Evolutionary conservation across 2,888 invertebrate species (phyloP).

Genomic region (Criorhina ranunculi): DNA sequence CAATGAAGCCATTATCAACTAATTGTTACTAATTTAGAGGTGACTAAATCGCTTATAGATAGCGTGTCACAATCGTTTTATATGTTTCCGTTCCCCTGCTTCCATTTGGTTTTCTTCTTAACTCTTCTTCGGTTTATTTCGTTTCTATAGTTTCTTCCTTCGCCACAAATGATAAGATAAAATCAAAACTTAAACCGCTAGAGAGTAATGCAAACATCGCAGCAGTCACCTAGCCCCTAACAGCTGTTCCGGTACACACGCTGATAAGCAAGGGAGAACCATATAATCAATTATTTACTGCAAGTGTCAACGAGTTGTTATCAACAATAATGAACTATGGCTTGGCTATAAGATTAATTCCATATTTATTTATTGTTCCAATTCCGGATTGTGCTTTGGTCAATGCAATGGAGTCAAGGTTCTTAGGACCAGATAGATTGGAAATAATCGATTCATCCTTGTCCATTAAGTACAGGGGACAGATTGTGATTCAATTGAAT

Average conservation of each 20-base stretch:
- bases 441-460: not conserved
- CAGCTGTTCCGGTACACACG: constrained; percentile 10
- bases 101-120: not conserved
- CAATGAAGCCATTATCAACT: constrained; percentile 46
- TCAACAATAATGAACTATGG: not conserved
- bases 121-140: not conserved
- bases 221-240: not conserved
- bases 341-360: not conserved
- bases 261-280: constrained; percentile 15
- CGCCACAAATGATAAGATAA: constrained; percentile 33
- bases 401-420: not conserved
- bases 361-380: not conserved
- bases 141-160: not conserved
- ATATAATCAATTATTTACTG: constrained; percentile 28
- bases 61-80: constrained; percentile 31
- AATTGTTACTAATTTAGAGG: constrained; percentile 59
- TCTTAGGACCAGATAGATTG: not conserved
- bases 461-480: not conserved
- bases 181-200: constrained; percentile 17
- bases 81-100: not conserved
- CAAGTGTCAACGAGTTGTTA: constrained; percentile 4
- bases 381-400: constrained; percentile 6
- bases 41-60: constrained; percentile 62
- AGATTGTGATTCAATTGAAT: not conserved
- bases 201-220: constrained; percentile 13